These are phyloP conservation scores for Bovichtus diacanthus DNA, from an alignment of 2,797 vertebrate species.

Conservation along the genomic window DNA sequence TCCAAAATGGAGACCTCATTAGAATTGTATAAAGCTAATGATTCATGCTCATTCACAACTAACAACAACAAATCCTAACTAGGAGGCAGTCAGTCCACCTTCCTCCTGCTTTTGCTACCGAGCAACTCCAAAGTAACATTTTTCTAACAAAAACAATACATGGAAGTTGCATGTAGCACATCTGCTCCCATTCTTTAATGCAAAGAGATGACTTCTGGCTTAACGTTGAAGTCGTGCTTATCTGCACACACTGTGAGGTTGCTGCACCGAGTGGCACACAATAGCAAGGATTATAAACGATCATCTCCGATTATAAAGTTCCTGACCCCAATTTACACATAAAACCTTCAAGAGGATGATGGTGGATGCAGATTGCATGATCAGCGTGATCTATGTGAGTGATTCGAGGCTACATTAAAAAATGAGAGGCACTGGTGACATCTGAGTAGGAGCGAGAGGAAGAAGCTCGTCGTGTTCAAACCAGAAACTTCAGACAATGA, in stretches of 20 bases:
- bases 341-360: slow-evolving; percentile 51
- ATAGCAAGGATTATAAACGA: slow-evolving; percentile 65
- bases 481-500: slow-evolving; percentile 60
- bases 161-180: slow-evolving; percentile 26
- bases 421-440: slow-evolving; percentile 56
- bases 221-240: slow-evolving; percentile 39
- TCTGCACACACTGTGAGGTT: slow-evolving; percentile 32
- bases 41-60: slow-evolving; percentile 16
- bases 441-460: slow-evolving; percentile 26
- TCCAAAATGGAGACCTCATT: not conserved
- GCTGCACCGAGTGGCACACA: slow-evolving; percentile 52
- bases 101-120: not conserved
- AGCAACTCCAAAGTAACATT: slow-evolving; percentile 8
- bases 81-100: not conserved
- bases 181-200: slow-evolving; percentile 39
- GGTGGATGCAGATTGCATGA: slow-evolving; percentile 38
- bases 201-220: slow-evolving; percentile 36
- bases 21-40: not conserved
- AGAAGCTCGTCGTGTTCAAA: slow-evolving; percentile 6
- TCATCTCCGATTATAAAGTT: slow-evolving; percentile 73
- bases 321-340: slow-evolving; percentile 69
- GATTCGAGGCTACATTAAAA: slow-evolving; percentile 49
- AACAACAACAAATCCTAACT: not conserved
- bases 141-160: slow-evolving; percentile 11
- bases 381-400: slow-evolving; percentile 22